phyloP scores from a whole-genome alignment of 1,140 invertebrate species.

The Aradophagus sp. region DNA sequence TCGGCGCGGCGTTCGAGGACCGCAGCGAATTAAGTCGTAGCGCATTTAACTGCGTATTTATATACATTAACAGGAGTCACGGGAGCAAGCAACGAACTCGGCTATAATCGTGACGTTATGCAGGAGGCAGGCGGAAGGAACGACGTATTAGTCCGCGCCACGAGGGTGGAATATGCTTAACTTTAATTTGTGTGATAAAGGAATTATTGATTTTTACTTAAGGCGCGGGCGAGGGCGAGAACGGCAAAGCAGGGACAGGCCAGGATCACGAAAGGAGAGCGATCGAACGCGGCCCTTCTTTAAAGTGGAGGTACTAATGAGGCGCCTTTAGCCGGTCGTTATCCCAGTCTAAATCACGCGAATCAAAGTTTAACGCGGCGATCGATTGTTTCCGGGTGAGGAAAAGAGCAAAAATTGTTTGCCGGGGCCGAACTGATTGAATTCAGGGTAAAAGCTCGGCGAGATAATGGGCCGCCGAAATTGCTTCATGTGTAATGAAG shows the following conservation, averaged over 20 bases:
- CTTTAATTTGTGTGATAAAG: slow-evolving; percentile 74
- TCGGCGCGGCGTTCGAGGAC: slow-evolving; percentile 9
- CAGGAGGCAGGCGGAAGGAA: slow-evolving; percentile 44
- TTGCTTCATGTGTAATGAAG: slow-evolving; percentile 13
- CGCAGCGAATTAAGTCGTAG: slow-evolving; percentile 49
- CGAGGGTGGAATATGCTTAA: slow-evolving; percentile 71
- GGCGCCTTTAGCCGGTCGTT: slow-evolving; percentile 34
- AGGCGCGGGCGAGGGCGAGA: slow-evolving; percentile 64
- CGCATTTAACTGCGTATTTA: slow-evolving; percentile 47
- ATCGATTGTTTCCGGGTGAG: slow-evolving; percentile 25
- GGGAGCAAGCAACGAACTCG: slow-evolving; percentile 54
- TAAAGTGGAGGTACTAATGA: slow-evolving; percentile 54
- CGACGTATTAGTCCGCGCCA: slow-evolving; percentile 50
- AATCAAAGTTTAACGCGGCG: slow-evolving; percentile 35
- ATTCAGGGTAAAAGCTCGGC: slow-evolving; percentile 26
- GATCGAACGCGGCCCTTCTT: slow-evolving; percentile 42
- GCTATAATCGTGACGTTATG: slow-evolving; percentile 51
- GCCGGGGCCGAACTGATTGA: slow-evolving; percentile 12
- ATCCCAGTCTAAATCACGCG: slow-evolving; percentile 40
- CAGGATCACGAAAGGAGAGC: slow-evolving; percentile 40
- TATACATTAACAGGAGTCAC: slow-evolving; percentile 52
- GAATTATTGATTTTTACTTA: slow-evolving; percentile 75
- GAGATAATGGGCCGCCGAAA: slow-evolving; percentile 1
- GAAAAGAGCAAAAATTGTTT: slow-evolving; percentile 26
- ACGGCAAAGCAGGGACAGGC: slow-evolving; percentile 48